Base-by-base conservation (phyloP, 2,113 vertebrate species). In the Ciconia maguari region DNA sequence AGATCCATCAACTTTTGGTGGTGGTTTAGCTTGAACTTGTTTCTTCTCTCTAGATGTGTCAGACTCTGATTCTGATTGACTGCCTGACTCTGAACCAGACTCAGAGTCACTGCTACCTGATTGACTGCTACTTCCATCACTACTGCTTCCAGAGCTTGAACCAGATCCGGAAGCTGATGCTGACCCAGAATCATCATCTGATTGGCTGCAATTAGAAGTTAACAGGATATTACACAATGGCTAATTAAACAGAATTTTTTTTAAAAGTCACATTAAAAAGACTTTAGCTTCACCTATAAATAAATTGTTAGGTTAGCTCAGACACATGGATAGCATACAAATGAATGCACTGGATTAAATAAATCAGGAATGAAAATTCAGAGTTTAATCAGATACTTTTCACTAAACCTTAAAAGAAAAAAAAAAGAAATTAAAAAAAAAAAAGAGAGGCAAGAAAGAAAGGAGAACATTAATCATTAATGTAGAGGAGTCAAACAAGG, bases 101-200 rank as follows among this genome's bases (percentile, higher is more conserved):
- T 99, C 99, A 95, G 99, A 99, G 98, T 99, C 98, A 64, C 99
- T 99, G 98, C 99, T 99, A 90, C 98, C 99, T 90, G 99, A 99
- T 89, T 98, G 99, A 97, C 99, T 99, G 97, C 99, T 99, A 97
- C 99, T 99, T 97, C 99, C 99, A 96, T 99, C 99, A 87, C 99
- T 99, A 95, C 98, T 99, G 97, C 98, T 99, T 94, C 98, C 99
- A 96, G 99, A 99, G 96, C 98, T 99, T 32, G 99, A 99, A 91
- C 98, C 98, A 15, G 99, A 99, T 66, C 98, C 98, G 51, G 99
- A 99, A 57, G 97, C 98, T 7, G 99, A 99, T 95, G 98, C 96
- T 95, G 98, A 98, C 57, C 96, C 98, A 65, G 99, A 99, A 97
- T 99, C 99, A 96, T 99, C 99, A 96, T 99, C 99, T 27, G 99